Percentiles rank a stretch among this genome's conserved stretches.
phyloP scores from a whole-genome alignment of 2,888 invertebrate genomes.

The Omphaloscelis lunosa region DNA sequence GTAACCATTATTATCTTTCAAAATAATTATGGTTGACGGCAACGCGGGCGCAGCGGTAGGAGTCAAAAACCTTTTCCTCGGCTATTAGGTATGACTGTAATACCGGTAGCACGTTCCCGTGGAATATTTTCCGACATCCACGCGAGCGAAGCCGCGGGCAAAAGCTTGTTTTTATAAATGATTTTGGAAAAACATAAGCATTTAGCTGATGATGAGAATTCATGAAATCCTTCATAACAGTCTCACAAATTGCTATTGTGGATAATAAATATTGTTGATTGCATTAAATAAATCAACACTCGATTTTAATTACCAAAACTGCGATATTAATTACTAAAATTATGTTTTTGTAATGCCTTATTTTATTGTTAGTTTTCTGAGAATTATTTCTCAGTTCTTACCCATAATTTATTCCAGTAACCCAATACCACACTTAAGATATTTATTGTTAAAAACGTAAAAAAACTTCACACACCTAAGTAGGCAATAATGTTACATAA shows the following conservation, averaged over 20 bases:
- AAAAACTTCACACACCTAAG: not conserved
- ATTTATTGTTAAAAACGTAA: not conserved
- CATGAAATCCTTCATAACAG: not conserved
- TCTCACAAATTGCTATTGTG: not conserved
- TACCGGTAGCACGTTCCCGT: too few relatives aligned
- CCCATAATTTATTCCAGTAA: not conserved
- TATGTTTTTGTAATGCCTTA: not conserved
- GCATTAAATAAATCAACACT: not conserved
- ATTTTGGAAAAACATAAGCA: not conserved
- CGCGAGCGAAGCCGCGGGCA: too few relatives aligned
- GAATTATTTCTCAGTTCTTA: not conserved
- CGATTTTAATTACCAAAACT: not conserved
- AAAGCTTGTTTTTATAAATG: not conserved
- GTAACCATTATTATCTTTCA: too few relatives aligned
- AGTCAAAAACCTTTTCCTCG: too few relatives aligned
- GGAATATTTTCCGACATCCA: too few relatives aligned
- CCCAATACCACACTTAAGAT: too few relatives aligned
- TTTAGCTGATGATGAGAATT: not conserved
- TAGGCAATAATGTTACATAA: constrained; percentile 25
- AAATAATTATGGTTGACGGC: too few relatives aligned
- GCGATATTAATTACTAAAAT: not conserved
- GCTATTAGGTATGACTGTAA: too few relatives aligned
- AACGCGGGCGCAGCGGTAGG: too few relatives aligned
- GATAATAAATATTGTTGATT: not conserved
- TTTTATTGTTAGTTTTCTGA: not conserved